Conservation (phyloP, 1,140 invertebrate species). For the Lysiphlebus fabarum region DNA sequence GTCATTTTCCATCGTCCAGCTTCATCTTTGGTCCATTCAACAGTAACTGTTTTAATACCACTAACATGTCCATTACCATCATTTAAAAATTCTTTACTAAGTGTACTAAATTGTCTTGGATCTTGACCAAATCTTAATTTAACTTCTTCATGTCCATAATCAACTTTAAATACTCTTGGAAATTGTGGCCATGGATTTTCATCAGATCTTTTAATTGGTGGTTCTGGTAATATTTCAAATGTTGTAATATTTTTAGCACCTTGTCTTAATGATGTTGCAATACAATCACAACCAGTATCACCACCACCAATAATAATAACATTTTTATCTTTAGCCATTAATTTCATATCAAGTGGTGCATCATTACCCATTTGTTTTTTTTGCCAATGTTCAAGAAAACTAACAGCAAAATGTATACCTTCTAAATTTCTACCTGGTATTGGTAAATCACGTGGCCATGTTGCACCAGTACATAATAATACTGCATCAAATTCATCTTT, state of each 20-base stretch:
- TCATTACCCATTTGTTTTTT: conserved; percentile 82
- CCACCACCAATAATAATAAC: conserved; percentile 97
- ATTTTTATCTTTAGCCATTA: conserved; percentile 88
- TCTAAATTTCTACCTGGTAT: conserved; percentile 79
- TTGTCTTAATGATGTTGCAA: conserved; percentile 94
- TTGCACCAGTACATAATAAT: conserved; percentile 88
- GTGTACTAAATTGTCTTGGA: conserved; percentile 88
- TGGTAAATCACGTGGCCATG: conserved; percentile 91
- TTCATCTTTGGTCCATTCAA: conserved; percentile 92
- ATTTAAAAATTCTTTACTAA: conserved; percentile 92
- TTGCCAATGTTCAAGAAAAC: conserved; percentile 95
- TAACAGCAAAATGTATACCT: conserved; percentile 97
- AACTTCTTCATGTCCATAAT: conserved; percentile 98
- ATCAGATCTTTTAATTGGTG: conserved; percentile 70
- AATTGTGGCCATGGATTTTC: conserved; percentile 99
- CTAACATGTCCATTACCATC: conserved; percentile 86
- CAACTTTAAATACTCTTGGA: conserved; percentile 93
- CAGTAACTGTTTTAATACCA: conserved; percentile 85
- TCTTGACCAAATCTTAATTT: conserved; percentile 83
- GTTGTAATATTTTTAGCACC: conserved; percentile 94
- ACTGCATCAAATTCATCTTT: conserved; percentile 81
- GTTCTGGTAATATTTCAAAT: conserved; percentile 96
- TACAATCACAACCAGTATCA: conserved; percentile 99
- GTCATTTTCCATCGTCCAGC: conserved; percentile 92
- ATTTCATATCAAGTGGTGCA: conserved; percentile 47